Evolutionary conservation across 2,113 vertebrate species (phyloP).

Genomic region (Anser cygnoides): DNA sequence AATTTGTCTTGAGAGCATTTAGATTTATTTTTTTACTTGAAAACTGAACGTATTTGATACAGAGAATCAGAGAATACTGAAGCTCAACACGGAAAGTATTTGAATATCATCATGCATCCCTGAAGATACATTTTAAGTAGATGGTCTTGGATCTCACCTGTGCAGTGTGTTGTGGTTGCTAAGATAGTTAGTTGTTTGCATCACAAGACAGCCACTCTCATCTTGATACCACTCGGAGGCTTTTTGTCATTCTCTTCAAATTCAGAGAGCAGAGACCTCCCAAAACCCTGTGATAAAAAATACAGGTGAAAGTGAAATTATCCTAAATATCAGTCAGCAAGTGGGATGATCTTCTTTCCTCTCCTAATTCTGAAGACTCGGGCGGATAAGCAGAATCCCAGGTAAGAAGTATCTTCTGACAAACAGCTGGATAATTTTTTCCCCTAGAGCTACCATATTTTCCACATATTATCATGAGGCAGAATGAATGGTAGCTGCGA

Average conservation of each 20-base stretch:
- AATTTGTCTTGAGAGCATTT: not conserved
- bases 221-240: not conserved
- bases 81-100: constrained; percentile 9
- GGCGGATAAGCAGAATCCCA: not conserved
- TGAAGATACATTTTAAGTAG: constrained; percentile 1
- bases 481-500: not conserved
- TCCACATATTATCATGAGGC: not conserved
- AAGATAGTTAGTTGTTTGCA: not conserved
- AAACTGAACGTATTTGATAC: not conserved
- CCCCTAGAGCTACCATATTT: not conserved
- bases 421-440: constrained; percentile 6
- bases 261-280: not conserved
- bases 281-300: not conserved
- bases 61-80: not conserved
- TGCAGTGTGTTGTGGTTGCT: not conserved
- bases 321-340: not conserved
- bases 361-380: not conserved
- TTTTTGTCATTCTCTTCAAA: not conserved
- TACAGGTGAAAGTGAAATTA: not conserved
- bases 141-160: not conserved
- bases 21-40: not conserved
- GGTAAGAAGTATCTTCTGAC: constrained; percentile 2
- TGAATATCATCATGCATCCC: not conserved
- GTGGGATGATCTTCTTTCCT: not conserved
- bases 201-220: not conserved